Evolutionary conservation across 2,113 vertebrate species (phyloP).

Genomic region (Coreoperca whiteheadi): DNA sequence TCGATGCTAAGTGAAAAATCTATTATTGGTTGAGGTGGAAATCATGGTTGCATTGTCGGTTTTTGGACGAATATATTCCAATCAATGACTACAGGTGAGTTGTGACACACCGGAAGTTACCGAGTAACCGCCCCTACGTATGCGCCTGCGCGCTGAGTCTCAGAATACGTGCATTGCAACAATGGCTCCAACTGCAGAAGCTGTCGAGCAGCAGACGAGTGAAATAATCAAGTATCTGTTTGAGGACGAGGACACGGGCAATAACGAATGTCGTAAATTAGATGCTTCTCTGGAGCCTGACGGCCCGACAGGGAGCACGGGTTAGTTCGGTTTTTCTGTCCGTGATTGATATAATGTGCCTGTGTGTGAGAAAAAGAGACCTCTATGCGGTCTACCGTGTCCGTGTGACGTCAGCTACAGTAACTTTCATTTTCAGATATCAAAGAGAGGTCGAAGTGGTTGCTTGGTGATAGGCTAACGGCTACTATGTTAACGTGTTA

Average conservation of each 20-base stretch:
- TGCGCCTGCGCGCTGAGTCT: neutral
- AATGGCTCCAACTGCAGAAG: conserved; percentile 51
- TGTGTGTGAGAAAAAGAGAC: neutral
- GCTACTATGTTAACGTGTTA: neutral
- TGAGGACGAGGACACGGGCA: neutral
- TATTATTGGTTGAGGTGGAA: too few relatives aligned
- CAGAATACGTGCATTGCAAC: too few relatives aligned
- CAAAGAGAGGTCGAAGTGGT: neutral
- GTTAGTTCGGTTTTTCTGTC: neutral
- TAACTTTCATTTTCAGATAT: neutral
- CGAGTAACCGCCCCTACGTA: neutral
- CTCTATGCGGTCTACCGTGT: neutral
- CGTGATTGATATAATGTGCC: too few relatives aligned
- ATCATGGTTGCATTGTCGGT: too few relatives aligned
- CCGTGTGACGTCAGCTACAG: neutral
- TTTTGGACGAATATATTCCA: too few relatives aligned
- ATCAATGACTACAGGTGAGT: too few relatives aligned
- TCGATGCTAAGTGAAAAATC: too few relatives aligned
- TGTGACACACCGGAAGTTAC: conserved; percentile 15
- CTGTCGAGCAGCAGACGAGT: conserved; percentile 18
- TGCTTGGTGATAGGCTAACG: neutral
- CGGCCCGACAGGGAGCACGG: neutral
- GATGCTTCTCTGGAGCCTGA: neutral
- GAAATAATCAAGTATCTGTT: conserved; percentile 58
- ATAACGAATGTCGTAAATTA: accelerated